Percentiles rank a stretch among this genome's conserved stretches.
These are phyloP conservation scores for Esox masquinongy DNA, from an alignment of 2,797 vertebrate species.

Conservation along the genomic window DNA sequence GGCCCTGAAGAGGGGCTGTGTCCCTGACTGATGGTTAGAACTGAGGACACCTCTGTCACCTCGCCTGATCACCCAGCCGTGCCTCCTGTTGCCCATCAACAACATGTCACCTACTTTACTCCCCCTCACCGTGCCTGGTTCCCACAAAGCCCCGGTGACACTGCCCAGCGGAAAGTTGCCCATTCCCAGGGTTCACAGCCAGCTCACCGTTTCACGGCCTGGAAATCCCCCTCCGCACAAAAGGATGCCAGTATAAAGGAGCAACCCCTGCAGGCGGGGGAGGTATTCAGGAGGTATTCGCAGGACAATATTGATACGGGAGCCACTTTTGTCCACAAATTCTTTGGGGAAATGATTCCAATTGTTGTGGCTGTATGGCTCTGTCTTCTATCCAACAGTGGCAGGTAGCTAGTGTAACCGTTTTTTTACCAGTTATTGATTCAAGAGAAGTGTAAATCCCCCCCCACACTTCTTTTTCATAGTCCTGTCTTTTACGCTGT, in stretches of 20 bases:
- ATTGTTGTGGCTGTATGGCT: conserved; percentile 75
- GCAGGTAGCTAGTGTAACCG: conserved; percentile 43
- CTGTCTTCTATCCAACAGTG: conserved; percentile 60
- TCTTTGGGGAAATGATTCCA: conserved; percentile 71
- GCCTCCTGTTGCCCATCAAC: background rate
- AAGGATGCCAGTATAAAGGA: conserved; percentile 79
- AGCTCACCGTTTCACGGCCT: conserved; percentile 77
- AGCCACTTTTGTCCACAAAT: conserved; percentile 73
- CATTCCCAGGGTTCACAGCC: conserved; percentile 71
- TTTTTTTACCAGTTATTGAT: conserved; percentile 67
- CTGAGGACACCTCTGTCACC: background rate
- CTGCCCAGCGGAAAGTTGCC: conserved; percentile 70
- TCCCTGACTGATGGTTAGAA: background rate
- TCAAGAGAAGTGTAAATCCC: conserved; percentile 46
- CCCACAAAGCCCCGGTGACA: conserved; percentile 68
- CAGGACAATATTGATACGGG: conserved; percentile 74
- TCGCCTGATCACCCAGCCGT: background rate
- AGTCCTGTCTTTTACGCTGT: conserved; percentile 45
- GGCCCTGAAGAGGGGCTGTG: background rate
- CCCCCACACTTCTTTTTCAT: conserved; percentile 30
- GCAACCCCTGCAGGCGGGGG: conserved; percentile 78
- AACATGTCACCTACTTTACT: background rate
- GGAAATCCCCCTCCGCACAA: conserved; percentile 82
- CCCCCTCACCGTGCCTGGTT: conserved; percentile 38
- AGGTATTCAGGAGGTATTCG: conserved; percentile 75